These are phyloP conservation scores for Trachelus tabidus DNA, from an alignment of 2,888 invertebrate genomes.

Conservation along the genomic window DNA sequence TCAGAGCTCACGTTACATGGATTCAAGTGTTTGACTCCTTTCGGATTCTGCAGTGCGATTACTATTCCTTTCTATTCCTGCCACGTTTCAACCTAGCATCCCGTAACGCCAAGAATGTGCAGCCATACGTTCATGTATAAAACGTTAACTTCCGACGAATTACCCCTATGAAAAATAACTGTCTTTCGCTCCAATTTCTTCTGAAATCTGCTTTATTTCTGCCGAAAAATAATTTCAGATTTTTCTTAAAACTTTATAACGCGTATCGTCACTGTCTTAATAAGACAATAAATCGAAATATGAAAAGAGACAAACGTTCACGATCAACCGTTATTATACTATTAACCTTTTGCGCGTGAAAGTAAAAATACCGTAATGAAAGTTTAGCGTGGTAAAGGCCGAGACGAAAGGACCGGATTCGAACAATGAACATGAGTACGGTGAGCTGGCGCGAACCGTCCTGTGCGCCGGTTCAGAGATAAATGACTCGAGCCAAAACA, in stretches of 20 bases:
- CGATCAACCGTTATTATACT: slow-evolving; percentile 1
- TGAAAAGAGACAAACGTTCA: background rate
- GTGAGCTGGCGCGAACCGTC: background rate
- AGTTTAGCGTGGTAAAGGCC: background rate
- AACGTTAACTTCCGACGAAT: background rate
- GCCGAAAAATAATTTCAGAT: background rate
- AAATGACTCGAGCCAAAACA: background rate
- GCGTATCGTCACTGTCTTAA: background rate
- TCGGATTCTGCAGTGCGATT: background rate
- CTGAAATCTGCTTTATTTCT: background rate
- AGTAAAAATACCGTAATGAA: background rate
- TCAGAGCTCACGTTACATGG: background rate
- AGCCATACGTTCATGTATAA: background rate
- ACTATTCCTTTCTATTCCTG: background rate
- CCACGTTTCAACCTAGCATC: background rate
- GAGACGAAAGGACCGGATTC: background rate
- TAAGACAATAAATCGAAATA: background rate
- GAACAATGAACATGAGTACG: background rate
- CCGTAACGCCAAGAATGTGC: background rate
- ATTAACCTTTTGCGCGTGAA: background rate
- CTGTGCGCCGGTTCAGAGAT: background rate
- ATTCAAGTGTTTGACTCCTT: background rate
- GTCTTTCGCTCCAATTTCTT: background rate
- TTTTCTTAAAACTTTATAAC: background rate
- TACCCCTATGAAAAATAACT: background rate